phyloP scores from a whole-genome alignment of 2,797 vertebrate genomes.

The Silurus lanzhouensis region DNA sequence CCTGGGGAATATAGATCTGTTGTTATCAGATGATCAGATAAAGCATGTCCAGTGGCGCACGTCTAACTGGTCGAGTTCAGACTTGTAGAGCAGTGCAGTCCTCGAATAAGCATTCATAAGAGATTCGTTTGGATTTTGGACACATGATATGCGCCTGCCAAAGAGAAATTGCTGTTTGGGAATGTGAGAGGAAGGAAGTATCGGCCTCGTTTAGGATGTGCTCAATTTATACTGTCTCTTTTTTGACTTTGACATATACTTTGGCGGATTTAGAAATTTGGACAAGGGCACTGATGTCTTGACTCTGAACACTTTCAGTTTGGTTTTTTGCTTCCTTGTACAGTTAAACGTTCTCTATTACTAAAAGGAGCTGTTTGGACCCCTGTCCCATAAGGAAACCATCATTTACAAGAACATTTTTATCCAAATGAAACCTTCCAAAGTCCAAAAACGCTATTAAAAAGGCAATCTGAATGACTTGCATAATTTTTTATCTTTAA shows the following conservation, averaged over 20 bases:
- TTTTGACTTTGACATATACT: slow-evolving; percentile 31
- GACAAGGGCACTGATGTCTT: slow-evolving; percentile 3
- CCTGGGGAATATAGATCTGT: slow-evolving; percentile 64
- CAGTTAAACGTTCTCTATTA: neutral
- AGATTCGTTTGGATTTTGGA: slow-evolving; percentile 43
- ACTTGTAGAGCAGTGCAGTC: slow-evolving; percentile 44
- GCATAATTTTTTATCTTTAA: neutral
- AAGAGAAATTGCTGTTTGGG: slow-evolving; percentile 44
- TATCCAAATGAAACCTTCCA: no score
- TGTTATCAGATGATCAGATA: slow-evolving; percentile 67
- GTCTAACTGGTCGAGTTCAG: slow-evolving; percentile 45
- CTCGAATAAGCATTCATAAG: slow-evolving; percentile 31
- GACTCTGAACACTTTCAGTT: neutral
- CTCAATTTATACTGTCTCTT: slow-evolving; percentile 26
- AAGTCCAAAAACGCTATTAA: no score
- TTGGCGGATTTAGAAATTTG: neutral
- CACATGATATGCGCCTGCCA: slow-evolving; percentile 42
- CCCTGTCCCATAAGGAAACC: neutral
- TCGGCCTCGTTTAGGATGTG: slow-evolving; percentile 39
- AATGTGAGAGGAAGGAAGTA: slow-evolving; percentile 49
- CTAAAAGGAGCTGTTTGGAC: neutral
- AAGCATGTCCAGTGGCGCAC: slow-evolving; percentile 43
- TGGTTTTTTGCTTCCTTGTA: neutral
- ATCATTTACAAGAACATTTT: neutral
- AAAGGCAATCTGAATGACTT: neutral